Evolutionary conservation across 2,888 invertebrate species (phyloP).

Genomic region (Cremastinae sp.): DNA sequence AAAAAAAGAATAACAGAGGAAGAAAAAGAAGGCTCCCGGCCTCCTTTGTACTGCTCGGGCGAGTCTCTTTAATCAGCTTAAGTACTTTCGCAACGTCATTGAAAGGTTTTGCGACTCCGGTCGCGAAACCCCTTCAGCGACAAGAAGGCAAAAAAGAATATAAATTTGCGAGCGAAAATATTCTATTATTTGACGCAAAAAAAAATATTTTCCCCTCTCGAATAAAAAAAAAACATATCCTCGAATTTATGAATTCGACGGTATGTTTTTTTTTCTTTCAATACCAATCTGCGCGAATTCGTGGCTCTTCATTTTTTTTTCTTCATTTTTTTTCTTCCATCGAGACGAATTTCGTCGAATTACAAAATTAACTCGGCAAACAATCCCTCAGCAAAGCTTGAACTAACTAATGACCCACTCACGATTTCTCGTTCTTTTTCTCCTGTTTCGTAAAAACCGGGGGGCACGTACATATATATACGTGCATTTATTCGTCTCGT

Average conservation of each 20-base stretch:
- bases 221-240: too few species aligned
- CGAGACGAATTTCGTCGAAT: slow-evolving; percentile 13
- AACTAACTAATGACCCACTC: slow-evolving; percentile 53
- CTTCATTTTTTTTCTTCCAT: background rate
- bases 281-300: background rate
- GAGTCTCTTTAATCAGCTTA: slow-evolving; percentile 11
- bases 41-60: background rate
- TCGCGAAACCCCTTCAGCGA: too few species aligned
- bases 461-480: too few species aligned
- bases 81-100: slow-evolving; percentile 25
- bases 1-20: background rate
- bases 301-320: background rate
- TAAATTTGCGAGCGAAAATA: background rate
- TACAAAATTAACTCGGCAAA: slow-evolving; percentile 32
- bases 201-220: too few species aligned
- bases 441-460: background rate
- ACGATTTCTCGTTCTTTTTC: slow-evolving; percentile 11
- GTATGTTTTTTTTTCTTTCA: background rate
- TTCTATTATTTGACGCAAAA: background rate
- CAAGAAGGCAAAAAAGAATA: background rate
- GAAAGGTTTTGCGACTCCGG: slow-evolving; percentile 5
- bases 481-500: slow-evolving; percentile 29
- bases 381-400: slow-evolving; percentile 1
- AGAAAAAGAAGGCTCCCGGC: background rate
- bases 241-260: too few species aligned